Evolutionary conservation across 2,888 invertebrate genomes (phyloP).

Genomic region (Meliscaeva auricollis): DNA sequence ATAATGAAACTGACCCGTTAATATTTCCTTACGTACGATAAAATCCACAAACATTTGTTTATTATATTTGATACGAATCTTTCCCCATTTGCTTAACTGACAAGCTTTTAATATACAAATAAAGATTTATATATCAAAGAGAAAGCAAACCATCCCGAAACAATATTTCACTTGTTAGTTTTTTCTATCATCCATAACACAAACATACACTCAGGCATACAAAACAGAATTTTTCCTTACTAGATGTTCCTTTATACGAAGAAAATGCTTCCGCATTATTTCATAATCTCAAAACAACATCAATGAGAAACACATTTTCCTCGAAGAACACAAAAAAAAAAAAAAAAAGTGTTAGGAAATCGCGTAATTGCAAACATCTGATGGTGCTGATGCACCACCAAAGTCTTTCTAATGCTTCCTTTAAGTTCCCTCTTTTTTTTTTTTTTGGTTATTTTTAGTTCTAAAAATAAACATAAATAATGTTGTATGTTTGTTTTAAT

Average conservation of each 20-base stretch:
- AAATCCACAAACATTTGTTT: neutral
- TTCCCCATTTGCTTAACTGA: conserved; percentile 16
- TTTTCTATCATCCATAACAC: conserved; percentile 10
- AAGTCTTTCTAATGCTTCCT: conserved; percentile 40
- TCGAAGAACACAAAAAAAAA: neutral
- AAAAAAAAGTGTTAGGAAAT: conserved; percentile 48
- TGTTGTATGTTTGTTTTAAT: conserved; percentile 33
- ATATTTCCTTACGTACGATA: neutral
- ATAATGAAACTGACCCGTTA: neutral
- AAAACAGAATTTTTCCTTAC: neutral
- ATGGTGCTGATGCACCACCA: conserved; percentile 28
- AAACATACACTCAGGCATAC: neutral
- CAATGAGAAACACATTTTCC: conserved; percentile 47
- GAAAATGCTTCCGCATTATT: conserved; percentile 59
- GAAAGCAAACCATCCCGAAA: conserved; percentile 20
- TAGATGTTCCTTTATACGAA: conserved; percentile 3
- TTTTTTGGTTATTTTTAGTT: conserved; percentile 50
- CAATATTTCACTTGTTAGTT: conserved; percentile 60
- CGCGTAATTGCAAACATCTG: conserved; percentile 71
- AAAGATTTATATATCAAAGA: conserved; percentile 23
- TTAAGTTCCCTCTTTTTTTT: conserved; percentile 1
- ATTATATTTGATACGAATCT: conserved; percentile 20
- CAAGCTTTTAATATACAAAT: conserved; percentile 11
- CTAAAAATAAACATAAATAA: conserved; percentile 54
- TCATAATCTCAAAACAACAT: conserved; percentile 44